Base-by-base conservation (phyloP, 2,113 vertebrate genomes). In the Platichthys flesus region DNA sequence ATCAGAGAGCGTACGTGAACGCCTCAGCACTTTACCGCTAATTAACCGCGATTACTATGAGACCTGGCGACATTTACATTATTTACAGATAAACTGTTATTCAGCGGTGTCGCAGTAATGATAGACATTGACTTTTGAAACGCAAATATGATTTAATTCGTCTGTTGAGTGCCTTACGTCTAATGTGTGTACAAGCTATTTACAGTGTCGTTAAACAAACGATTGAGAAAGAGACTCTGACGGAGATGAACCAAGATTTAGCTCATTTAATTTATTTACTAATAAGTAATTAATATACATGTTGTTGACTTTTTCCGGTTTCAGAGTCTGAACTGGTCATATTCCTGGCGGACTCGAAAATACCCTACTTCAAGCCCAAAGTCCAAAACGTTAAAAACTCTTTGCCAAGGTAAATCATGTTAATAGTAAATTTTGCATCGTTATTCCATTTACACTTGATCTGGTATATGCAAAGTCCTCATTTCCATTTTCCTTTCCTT, bases 311-410 rank as follows among this genome's bases (percentile, higher is more conserved):
- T 86, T 28, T 71, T 45, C 0, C 63, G 86, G 9, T 90, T 95
- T 90, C 92, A 99, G 98, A 94, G 66, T 95, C 94, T 85, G 95
- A 98, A 51, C 78, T 99, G 87, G 72, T 96, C 74, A 94, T 99
- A 70, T 97, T 98, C 84, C 79, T 98, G 92, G 97, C 97, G 90
- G 97, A 98, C 90, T 92, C 97, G 59, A 98, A 96, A 66, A 85
- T 91, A 0, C 97, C 97, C 31, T 98, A 98, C 93, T 99, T 98
- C 86, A 98, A 97, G 85, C 97, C 98, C 54, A 97, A 95, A 89
- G 93, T 99, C 1, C 91, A 81, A 52, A 89, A 92, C 77, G 68
- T 71, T 0, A 93, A 92, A 78, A 81, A 91, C 0, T 15, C 93
- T 9, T 90, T 95, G 2, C 93, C 96, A 75, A 91, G 82, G 97